Percentiles rank a stretch among this genome's conserved stretches.
phyloP scores from a whole-genome alignment of 2,797 vertebrate species.

The Benthosema pterotum region DNA sequence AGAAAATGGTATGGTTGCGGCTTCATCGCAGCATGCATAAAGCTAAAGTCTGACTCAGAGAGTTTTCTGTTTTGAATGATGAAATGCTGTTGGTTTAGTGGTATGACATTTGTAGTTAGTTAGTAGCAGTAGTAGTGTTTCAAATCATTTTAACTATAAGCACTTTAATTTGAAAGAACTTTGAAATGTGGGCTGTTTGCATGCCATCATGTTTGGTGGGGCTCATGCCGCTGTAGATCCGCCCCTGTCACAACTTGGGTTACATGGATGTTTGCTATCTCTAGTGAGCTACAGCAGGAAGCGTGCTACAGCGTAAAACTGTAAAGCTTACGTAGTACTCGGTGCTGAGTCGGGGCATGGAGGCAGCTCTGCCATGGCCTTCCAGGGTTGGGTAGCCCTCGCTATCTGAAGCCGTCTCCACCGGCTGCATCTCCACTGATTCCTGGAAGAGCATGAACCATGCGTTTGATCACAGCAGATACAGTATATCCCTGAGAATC shows the following conservation, averaged over 20 bases:
- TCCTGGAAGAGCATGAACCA: slow-evolving; percentile 72
- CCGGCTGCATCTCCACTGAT: slow-evolving; percentile 86
- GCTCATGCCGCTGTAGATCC: too few species aligned
- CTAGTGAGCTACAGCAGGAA: slow-evolving; percentile 3
- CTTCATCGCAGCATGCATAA: too few species aligned
- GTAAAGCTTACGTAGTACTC: slow-evolving; percentile 88
- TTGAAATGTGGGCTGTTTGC: too few species aligned
- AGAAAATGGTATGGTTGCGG: too few species aligned
- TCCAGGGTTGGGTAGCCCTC: slow-evolving; percentile 86
- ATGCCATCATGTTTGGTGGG: too few species aligned
- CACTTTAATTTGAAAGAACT: too few species aligned
- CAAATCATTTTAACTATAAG: too few species aligned
- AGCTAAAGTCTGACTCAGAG: too few species aligned
- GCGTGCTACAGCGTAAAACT: not conserved
- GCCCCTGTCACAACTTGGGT: not conserved
- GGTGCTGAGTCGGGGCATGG: slow-evolving; percentile 92
- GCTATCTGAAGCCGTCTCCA: slow-evolving; percentile 80
- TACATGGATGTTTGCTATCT: not conserved
- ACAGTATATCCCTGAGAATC: not conserved
- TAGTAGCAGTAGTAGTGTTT: too few species aligned
- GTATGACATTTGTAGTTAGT: too few species aligned
- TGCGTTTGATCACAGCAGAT: slow-evolving; percentile 1
- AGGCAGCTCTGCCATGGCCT: slow-evolving; percentile 89
- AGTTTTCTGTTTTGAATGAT: too few species aligned
- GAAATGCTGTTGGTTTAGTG: too few species aligned